These are phyloP conservation scores for Galeopsomyia nigrocyanea DNA, from an alignment of 2,888 invertebrate genomes.

Conservation along the genomic window DNA sequence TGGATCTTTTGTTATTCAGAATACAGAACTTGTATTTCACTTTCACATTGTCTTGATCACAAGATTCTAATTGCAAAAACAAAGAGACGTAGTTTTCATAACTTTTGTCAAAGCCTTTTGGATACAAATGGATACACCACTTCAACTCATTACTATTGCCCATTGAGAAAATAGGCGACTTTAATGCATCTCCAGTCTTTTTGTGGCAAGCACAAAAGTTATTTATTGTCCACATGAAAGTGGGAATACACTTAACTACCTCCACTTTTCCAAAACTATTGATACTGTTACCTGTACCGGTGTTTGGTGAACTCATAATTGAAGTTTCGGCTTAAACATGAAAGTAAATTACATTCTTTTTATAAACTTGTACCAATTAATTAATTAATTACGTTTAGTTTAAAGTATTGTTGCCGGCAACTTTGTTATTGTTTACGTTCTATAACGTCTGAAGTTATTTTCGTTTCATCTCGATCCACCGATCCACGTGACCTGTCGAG, in stretches of 20 bases:
- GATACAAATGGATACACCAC: conserved; percentile 9
- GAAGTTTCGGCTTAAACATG: too few relatives aligned
- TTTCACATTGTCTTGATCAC: background rate
- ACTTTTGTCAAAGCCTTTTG: conserved; percentile 15
- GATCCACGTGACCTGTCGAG: too few relatives aligned
- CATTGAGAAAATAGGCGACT: conserved; percentile 18
- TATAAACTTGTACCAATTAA: too few relatives aligned
- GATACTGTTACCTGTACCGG: background rate
- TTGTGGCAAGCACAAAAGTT: conserved; percentile 17
- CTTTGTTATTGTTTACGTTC: too few relatives aligned
- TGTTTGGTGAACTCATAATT: too few relatives aligned
- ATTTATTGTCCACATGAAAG: conserved; percentile 17
- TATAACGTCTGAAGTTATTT: too few relatives aligned
- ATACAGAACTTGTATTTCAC: conserved; percentile 13
- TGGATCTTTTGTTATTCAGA: background rate
- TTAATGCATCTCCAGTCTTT: conserved; percentile 1
- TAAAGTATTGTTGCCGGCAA: too few relatives aligned
- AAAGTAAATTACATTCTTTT: too few relatives aligned
- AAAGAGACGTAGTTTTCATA: background rate
- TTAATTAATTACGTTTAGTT: too few relatives aligned
- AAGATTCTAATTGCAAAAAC: conserved; percentile 11
- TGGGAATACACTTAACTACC: conserved; percentile 3
- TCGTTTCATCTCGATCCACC: too few relatives aligned
- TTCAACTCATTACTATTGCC: conserved; percentile 3
- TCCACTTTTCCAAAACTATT: conserved; percentile 16